These are phyloP conservation scores for Clarias laeviceps DNA, from an alignment of 2,797 vertebrate genomes.

Conservation along the genomic window DNA sequence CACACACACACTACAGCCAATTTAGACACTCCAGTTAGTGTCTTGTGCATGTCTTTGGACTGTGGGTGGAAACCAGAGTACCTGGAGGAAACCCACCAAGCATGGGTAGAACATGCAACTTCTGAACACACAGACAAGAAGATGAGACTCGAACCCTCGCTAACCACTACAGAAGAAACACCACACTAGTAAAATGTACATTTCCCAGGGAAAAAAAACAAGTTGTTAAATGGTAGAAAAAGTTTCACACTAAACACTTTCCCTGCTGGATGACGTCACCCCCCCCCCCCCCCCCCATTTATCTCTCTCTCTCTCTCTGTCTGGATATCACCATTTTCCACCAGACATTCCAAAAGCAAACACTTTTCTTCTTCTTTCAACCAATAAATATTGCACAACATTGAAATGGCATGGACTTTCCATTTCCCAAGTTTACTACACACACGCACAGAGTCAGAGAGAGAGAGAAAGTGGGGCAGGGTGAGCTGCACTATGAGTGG, in stretches of 20 bases:
- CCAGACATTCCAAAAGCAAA: neutral
- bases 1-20: too few species aligned
- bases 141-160: too few species aligned
- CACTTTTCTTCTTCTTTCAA: neutral
- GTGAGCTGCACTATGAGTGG: conserved; percentile 64
- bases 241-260: neutral
- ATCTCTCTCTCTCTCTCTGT: neutral
- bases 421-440: conserved; percentile 21
- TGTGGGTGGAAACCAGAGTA: too few species aligned
- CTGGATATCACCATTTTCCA: neutral
- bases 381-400: neutral
- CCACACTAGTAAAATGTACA: neutral
- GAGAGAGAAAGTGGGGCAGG: neutral
- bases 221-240: neutral
- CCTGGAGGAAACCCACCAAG: too few species aligned
- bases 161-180: neutral
- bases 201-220: neutral
- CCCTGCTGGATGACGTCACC: neutral
- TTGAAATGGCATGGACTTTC: neutral
- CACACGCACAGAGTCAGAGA: conserved; percentile 2
- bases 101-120: too few species aligned
- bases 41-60: too few species aligned
- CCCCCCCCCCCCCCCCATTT: too few species aligned
- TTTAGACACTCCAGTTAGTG: too few species aligned
- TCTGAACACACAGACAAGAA: too few species aligned